Evolutionary conservation across 2,113 vertebrate genomes (phyloP), one percentile per base, ranked within the genome.

Genomic region (Syngnathus scovelli): DNA sequence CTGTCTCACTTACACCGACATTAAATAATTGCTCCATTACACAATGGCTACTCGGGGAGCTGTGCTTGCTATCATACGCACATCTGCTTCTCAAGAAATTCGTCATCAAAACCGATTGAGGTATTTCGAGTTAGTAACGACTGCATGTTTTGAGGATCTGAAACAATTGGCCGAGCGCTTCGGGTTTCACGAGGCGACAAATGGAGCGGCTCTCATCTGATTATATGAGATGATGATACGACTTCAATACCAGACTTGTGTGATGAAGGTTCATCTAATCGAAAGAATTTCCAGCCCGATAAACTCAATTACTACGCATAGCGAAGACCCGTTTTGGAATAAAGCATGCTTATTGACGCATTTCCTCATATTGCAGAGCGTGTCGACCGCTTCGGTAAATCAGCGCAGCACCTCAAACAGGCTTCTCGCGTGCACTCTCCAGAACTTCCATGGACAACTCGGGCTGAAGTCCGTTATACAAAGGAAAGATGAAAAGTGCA

Each of bases 51-150:
- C 55, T 70, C 39, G 61, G 43, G 68, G 56, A 75, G 66, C 37
- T 64, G 54, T 68, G 51, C n/a, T 55, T 21, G 27, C 36, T 55
- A 61, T 77, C 75, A 81, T 71, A 78, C 10, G 41, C n/a, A 21
- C 23, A 64, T 43, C 61, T 64, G 61, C 21, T 37, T 44, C 44
- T 33, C 21, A 8, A 36, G 41, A 64, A 46, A 64, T 15, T 8
- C 13, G 13, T 61, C 38, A 61, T 21, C 59, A 23, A 55, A 55
- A 27, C 27, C 13, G 27, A 1, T 15, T 36, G 27, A 58, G 55
- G 27, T 13, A 6, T 61, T 43, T 38, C 59, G 5, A 11, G 23
- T 18, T 38, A 61, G 37, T 56, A 27, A 56, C 15, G 27, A 33
- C 6, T 27, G 23, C 39, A 5, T 23, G 38, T 23, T 61, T 61